These are phyloP conservation scores for Telenomus remus DNA, from an alignment of 1,140 invertebrate species.

Conservation along the genomic window DNA sequence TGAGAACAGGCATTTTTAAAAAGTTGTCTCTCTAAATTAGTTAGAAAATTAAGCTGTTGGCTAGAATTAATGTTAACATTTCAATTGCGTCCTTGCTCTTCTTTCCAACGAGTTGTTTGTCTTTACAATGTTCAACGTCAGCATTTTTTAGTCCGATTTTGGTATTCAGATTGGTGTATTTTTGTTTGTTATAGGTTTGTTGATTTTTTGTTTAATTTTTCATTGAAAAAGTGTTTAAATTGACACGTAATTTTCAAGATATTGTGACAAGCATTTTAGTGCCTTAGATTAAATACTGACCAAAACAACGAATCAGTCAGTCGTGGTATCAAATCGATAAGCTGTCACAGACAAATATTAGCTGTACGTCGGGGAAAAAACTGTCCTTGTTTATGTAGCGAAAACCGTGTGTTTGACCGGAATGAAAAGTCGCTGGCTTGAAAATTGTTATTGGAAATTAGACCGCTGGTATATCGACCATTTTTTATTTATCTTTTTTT, in stretches of 20 bases:
- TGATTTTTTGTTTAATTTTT: too few species aligned
- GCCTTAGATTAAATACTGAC: conserved; percentile 17
- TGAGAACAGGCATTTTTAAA: too few species aligned
- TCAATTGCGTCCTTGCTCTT: neutral
- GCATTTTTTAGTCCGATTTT: too few species aligned
- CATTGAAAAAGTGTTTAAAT: neutral
- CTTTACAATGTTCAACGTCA: too few species aligned
- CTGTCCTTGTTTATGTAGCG: conserved; percentile 16
- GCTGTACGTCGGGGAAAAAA: conserved; percentile 8
- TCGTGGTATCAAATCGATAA: conserved; percentile 36
- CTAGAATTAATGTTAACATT: too few species aligned
- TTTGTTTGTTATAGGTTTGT: too few species aligned
- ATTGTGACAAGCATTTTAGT: conserved; percentile 31
- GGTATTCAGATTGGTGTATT: too few species aligned
- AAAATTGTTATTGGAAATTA: conserved; percentile 12
- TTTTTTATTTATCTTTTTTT: conserved; percentile 17
- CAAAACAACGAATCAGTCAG: conserved; percentile 29
- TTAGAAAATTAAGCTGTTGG: too few species aligned
- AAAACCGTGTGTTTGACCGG: conserved; percentile 2
- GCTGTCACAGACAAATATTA: conserved; percentile 37
- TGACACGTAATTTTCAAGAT: conserved; percentile 11
- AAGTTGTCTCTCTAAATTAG: too few species aligned
- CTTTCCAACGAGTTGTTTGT: neutral
- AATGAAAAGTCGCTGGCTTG: conserved; percentile 4
- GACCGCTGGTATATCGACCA: conserved; percentile 5